Evolutionary conservation across 1,140 invertebrate genomes (phyloP).

Genomic region (Potamilus streckersoni): DNA sequence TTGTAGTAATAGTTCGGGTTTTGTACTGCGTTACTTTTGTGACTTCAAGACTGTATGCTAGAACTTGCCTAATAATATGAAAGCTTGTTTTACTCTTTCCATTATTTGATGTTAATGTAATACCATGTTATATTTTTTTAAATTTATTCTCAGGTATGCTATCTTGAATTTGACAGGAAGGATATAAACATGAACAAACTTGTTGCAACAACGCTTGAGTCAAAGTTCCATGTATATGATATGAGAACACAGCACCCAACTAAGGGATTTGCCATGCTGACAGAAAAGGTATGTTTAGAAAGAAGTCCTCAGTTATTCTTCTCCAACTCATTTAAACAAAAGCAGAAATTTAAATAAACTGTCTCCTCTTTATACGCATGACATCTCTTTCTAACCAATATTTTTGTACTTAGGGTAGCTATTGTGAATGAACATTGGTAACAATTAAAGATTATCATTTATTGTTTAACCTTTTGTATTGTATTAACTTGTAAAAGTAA

Average conservation of each 20-base stretch:
- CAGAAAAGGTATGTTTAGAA: conserved; percentile 75
- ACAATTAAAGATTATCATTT: no score
- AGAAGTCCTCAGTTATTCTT: no score
- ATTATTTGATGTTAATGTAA: not conserved
- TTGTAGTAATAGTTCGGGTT: no score
- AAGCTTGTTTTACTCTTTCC: not conserved
- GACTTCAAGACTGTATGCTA: not conserved
- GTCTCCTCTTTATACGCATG: no score
- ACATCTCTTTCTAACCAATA: no score
- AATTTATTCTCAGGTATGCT: conserved; percentile 77
- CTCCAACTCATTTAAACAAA: no score
- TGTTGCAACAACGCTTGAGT: conserved; percentile 91
- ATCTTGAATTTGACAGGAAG: conserved; percentile 91
- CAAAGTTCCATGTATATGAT: conserved; percentile 91
- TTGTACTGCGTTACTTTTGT: not conserved
- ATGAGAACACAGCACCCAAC: conserved; percentile 87
- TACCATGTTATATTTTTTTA: not conserved
- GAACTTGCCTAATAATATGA: not conserved
- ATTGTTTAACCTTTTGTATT: no score
- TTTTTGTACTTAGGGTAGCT: no score
- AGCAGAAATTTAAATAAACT: no score
- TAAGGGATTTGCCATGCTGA: conserved; percentile 85
- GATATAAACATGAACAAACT: conserved; percentile 97
- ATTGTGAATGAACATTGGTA: no score
- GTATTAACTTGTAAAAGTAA: no score